Conservation (phyloP, 2,888 invertebrate genomes). For the Drosophila anomelani region DNA sequence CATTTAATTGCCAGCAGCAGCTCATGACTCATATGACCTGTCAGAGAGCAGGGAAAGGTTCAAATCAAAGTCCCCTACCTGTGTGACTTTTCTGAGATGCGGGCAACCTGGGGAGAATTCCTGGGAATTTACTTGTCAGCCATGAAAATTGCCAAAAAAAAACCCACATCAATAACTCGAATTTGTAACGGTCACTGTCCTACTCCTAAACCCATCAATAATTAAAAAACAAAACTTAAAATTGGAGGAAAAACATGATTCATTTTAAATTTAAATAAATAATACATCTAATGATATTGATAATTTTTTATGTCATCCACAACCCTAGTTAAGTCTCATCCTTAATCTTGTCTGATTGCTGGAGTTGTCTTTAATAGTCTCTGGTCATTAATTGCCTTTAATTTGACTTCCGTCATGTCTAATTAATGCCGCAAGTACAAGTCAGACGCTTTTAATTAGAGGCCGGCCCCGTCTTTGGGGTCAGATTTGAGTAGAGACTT, state of each 20-base stretch:
- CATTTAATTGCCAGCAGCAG: constrained; percentile 56
- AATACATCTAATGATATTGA: no score
- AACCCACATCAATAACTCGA: constrained; percentile 37
- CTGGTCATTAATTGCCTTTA: constrained; percentile 72
- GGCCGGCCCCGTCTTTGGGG: constrained; percentile 34
- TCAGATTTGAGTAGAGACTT: constrained; percentile 53
- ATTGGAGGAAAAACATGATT: no score
- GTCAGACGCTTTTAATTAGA: constrained; percentile 57
- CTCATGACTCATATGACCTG: constrained; percentile 46
- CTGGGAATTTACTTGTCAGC: constrained; percentile 32
- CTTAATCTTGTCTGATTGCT: constrained; percentile 19
- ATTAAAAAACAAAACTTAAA: no score
- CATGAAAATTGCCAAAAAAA: constrained; percentile 47
- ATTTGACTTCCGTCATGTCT: constrained; percentile 74
- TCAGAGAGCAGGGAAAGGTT: constrained; percentile 30
- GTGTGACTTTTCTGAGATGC: constrained; percentile 52
- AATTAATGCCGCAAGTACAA: constrained; percentile 60
- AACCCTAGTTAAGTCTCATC: constrained; percentile 49
- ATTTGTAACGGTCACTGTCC: constrained; percentile 6
- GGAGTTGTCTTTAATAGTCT: constrained; percentile 14
- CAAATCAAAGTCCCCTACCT: constrained; percentile 47
- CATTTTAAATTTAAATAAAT: no score
- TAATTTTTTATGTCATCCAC: no score
- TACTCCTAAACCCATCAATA: constrained; percentile 40
- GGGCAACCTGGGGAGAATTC: constrained; percentile 53